These are phyloP conservation scores for Drosophila buzzatii DNA, from an alignment of 2,888 invertebrate species.

Conservation along the genomic window DNA sequence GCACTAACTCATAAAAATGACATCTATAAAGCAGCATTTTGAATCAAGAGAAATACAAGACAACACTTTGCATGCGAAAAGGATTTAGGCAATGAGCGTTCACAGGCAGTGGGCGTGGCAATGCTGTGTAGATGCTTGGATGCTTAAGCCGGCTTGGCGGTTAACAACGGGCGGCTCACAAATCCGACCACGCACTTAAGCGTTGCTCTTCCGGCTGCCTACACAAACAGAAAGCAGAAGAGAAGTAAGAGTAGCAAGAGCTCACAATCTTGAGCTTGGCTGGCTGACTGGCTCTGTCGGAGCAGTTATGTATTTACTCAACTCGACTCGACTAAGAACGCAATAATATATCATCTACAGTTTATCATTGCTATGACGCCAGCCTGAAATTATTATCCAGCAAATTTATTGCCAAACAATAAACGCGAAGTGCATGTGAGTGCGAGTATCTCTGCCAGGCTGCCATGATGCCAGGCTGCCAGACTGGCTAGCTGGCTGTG, in stretches of 20 bases:
- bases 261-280: background rate
- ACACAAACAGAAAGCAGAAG: slow-evolving; percentile 37
- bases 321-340: slow-evolving; percentile 64
- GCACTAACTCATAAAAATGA: slow-evolving; percentile 79
- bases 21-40: slow-evolving; percentile 52
- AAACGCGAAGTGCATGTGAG: slow-evolving; percentile 60
- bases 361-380: slow-evolving; percentile 83
- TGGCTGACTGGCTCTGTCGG: background rate
- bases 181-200: slow-evolving; percentile 76
- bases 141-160: slow-evolving; percentile 62
- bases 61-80: slow-evolving; percentile 72
- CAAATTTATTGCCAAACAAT: slow-evolving; percentile 82
- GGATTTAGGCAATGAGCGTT: slow-evolving; percentile 44
- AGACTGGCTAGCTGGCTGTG: slow-evolving; percentile 4
- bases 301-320: slow-evolving; percentile 59
- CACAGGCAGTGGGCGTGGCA: slow-evolving; percentile 12
- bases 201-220: slow-evolving; percentile 49
- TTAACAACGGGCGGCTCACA: slow-evolving; percentile 50
- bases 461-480: background rate
- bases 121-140: slow-evolving; percentile 18
- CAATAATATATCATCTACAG: slow-evolving; percentile 83
- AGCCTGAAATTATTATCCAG: slow-evolving; percentile 82
- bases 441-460: slow-evolving; percentile 16
- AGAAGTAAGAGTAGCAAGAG: slow-evolving; percentile 2
- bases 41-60: slow-evolving; percentile 43